A percentile compares a stretch with the other conserved stretches of the same genome.
phyloP scores from a whole-genome alignment of 1,140 invertebrate species.

The Druon quercuslanigerum region DNA sequence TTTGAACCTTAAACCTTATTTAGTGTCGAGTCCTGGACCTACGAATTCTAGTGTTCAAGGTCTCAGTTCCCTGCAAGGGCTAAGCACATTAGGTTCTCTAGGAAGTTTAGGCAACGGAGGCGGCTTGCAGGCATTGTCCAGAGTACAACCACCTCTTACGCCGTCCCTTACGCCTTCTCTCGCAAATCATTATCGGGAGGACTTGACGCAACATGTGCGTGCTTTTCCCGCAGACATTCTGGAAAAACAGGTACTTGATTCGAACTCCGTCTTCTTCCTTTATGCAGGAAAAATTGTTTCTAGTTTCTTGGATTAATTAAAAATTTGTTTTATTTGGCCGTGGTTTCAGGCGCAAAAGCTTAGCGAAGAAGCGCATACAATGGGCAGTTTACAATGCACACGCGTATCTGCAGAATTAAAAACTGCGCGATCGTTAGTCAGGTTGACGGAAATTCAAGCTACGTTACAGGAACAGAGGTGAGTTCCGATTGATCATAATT shows the following conservation, averaged over 20 bases:
- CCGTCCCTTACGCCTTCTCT: conserved; percentile 91
- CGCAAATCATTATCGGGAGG: conserved; percentile 93
- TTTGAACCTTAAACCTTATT: conserved; percentile 24
- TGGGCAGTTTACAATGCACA: conserved; percentile 92
- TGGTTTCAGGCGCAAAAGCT: conserved; percentile 85
- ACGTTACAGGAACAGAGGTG: conserved; percentile 98
- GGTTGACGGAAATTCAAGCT: conserved; percentile 96
- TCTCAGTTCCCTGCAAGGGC: conserved; percentile 42
- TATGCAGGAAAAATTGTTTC: no score
- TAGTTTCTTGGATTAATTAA: not conserved
- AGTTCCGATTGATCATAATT: conserved; percentile 52
- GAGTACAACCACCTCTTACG: conserved; percentile 72
- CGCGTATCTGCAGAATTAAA: conserved; percentile 96
- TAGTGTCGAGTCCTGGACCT: conserved; percentile 74
- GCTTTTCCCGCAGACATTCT: conserved; percentile 94
- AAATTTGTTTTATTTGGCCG: conserved; percentile 9
- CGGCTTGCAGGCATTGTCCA: conserved; percentile 73
- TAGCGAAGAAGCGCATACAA: conserved; percentile 88
- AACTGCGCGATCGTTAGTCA: conserved; percentile 93
- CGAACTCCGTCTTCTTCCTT: no score
- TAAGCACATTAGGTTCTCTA: conserved; percentile 73
- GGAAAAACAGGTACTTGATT: conserved; percentile 89
- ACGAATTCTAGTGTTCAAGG: conserved; percentile 66
- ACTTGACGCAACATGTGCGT: conserved; percentile 92
- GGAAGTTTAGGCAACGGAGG: conserved; percentile 74